Base-by-base conservation (phyloP, 2,888 invertebrate species). In the Anoplius nigerrimus region DNA sequence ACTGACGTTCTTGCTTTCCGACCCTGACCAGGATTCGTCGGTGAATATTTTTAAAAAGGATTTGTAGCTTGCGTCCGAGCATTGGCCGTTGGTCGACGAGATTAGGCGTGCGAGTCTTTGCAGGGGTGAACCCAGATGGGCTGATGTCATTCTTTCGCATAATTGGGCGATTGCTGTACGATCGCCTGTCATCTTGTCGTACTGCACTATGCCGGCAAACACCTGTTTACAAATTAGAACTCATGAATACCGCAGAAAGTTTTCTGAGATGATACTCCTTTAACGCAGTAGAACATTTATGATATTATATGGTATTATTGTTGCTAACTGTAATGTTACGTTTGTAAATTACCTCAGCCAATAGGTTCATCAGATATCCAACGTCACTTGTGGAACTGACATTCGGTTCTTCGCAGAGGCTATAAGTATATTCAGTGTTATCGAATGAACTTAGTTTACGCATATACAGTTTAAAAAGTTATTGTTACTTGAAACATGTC, bases 401-500 rank as follows among this genome's bases (percentile, higher is more conserved):
- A 22, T 88, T 71, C 1, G 86, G 81, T 8, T 76, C 69, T 6
- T 79, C 60, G 71, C 90, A 90, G 8, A 89, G 75, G 77, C 87
- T 89, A 75, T 63, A 82, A 77, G 43, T 27, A 55, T 54, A 56
- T 51, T 21, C n/a, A n/a, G n/a, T 43, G 45, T 18, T n/a, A 18
- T n/a, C 16, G 15, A 45, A n/a, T 24, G 2, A 16, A 48, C 2
- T 11, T 18, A 24, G 22, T 22, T 51, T 22, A 21, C 51, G 0
- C 16, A 42, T n/a, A n/a, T n/a, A n/a, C n/a, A n/a, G n/a, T n/a
- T n/a, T 22, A 46, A 5, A 27, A 11, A 20, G 55, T 20, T 11
- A 13, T n/a, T 72, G 85, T 84, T 76, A 92, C 92, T 90, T 89
- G 83, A 91, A 91, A 74, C 90, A 73, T 16, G 79, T 68, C 0